Conservation (phyloP, 2,888 invertebrate genomes). For the Zootermopsis nevadensis region DNA sequence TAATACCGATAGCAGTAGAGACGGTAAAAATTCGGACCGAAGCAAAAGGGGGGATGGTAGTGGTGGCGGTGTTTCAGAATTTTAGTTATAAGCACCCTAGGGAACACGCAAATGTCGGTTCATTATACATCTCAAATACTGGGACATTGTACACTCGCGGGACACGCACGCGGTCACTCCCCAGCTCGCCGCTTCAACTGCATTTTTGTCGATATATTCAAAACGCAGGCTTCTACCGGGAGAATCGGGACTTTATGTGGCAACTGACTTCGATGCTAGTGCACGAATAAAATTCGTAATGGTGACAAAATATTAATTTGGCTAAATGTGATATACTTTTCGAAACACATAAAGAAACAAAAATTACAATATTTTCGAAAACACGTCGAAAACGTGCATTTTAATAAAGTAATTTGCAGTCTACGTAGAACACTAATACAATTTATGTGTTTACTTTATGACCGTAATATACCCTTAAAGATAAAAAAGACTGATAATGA, state of each 20-base stretch:
- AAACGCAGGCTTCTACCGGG: neutral
- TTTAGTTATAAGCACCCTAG: constrained; percentile 47
- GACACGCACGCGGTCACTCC: neutral
- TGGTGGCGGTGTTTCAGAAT: constrained; percentile 41
- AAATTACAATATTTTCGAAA: too few relatives aligned
- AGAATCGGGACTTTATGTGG: neutral
- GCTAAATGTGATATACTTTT: too few relatives aligned
- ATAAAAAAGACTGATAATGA: too few relatives aligned
- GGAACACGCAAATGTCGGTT: constrained; percentile 49
- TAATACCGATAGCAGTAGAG: constrained; percentile 21
- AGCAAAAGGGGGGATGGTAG: neutral
- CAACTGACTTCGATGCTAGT: neutral
- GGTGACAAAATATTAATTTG: neutral
- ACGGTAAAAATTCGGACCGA: constrained; percentile 38
- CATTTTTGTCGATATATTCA: constrained; percentile 40
- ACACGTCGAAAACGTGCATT: too few relatives aligned
- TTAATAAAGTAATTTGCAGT: too few relatives aligned
- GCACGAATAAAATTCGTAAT: neutral
- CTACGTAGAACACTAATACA: too few relatives aligned
- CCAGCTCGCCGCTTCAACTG: constrained; percentile 11
- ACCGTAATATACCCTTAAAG: too few relatives aligned
- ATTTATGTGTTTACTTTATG: too few relatives aligned
- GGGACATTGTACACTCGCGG: constrained; percentile 46
- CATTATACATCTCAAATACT: constrained; percentile 51
- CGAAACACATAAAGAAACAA: too few relatives aligned